Percentiles rank a stretch among this genome's conserved stretches.
Evolutionary conservation across 64 coral and sea anemone genomes (phyloP).

Genomic region (Actinia tenebrosa): DNA sequence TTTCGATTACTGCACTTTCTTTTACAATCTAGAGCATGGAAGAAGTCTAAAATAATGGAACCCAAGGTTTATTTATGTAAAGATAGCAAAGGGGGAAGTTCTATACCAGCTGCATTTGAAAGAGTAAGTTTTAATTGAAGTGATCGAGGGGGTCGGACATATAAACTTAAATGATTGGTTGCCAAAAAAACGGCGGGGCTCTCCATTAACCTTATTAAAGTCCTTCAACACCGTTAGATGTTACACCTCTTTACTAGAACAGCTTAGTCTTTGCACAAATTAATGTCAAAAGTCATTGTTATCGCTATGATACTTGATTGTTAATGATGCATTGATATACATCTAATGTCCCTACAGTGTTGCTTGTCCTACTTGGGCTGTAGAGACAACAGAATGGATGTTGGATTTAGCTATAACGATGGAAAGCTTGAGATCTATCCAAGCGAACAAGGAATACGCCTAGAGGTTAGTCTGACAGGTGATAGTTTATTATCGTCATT

Average conservation of each 20-base stretch:
- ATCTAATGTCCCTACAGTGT: conserved; percentile 16
- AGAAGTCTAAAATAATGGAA: background rate
- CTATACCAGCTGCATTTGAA: conserved; percentile 27
- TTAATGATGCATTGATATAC: background rate
- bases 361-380: conserved; percentile 46
- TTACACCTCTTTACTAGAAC: background rate
- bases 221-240: background rate
- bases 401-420: conserved; percentile 28
- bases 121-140: conserved; percentile 1
- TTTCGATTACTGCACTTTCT: background rate
- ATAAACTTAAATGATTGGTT: background rate
- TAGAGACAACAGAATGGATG: conserved; percentile 38
- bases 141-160: background rate
- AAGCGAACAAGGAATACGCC: conserved; percentile 20
- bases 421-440: conserved; percentile 39
- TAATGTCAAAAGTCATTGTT: too few relatives aligned
- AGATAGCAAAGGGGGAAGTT: background rate
- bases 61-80: conserved; percentile 45
- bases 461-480: conserved; percentile 20
- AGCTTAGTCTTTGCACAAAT: too few relatives aligned
- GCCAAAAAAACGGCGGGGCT: background rate
- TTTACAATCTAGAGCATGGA: background rate
- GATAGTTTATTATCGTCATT: background rate
- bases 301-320: background rate
- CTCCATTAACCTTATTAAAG: background rate